Evolutionary conservation across 2,888 invertebrate genomes (phyloP).

Genomic region (Branchellion lobata): DNA sequence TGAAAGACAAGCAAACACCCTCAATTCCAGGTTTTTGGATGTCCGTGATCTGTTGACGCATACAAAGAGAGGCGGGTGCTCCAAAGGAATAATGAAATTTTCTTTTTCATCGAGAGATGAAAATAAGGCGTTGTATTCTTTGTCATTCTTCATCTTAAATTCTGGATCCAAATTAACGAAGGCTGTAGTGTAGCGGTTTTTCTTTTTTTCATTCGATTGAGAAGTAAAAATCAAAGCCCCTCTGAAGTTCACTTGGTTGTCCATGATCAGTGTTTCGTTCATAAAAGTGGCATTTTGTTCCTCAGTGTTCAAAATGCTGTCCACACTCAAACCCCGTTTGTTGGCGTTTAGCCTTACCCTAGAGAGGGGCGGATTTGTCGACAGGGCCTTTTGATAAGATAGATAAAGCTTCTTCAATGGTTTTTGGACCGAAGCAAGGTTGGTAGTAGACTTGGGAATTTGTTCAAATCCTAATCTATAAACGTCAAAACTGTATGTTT

Average conservation of each 20-base stretch:
- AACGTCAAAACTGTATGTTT: slow-evolving; percentile 30
- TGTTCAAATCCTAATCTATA: slow-evolving; percentile 22
- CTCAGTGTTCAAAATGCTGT: not conserved
- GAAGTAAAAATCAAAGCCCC: not conserved
- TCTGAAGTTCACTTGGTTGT: not conserved
- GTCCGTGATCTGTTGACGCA: slow-evolving; percentile 8
- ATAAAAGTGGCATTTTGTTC: not conserved
- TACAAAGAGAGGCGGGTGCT: slow-evolving; percentile 22
- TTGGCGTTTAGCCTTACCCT: slow-evolving; percentile 4
- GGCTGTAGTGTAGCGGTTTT: slow-evolving; percentile 11
- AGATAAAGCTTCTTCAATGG: slow-evolving; percentile 31
- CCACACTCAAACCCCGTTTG: slow-evolving; percentile 4
- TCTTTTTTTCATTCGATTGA: slow-evolving; percentile 6
- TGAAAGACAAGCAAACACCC: slow-evolving; percentile 16
- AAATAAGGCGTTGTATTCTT: slow-evolving; percentile 18
- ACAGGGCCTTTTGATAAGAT: slow-evolving; percentile 12
- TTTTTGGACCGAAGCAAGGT: slow-evolving; percentile 18
- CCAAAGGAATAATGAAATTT: not conserved
- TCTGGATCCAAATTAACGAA: slow-evolving; percentile 29
- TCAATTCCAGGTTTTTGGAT: slow-evolving; percentile 28
- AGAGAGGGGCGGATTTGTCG: slow-evolving; percentile 17
- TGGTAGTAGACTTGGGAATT: slow-evolving; percentile 4
- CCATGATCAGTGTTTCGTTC: slow-evolving; percentile 6
- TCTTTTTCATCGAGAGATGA: slow-evolving; percentile 29
- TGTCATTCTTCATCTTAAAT: slow-evolving; percentile 16